phyloP scores from a whole-genome alignment of 1,140 invertebrate species.

The Hylaeus anthracinus region DNA sequence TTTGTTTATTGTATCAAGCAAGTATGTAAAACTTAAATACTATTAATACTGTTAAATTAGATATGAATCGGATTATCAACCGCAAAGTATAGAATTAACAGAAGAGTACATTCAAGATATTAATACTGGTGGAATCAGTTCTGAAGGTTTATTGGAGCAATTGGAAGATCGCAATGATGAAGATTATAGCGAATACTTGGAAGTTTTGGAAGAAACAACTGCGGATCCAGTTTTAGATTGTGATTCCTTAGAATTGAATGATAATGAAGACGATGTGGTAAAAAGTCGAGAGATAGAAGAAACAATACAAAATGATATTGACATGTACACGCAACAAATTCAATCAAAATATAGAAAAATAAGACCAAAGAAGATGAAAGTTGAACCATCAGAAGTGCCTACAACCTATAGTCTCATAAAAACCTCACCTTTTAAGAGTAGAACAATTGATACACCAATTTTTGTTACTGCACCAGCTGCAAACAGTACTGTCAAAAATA shows the following conservation, averaged over 20 bases:
- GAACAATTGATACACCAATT: conserved; percentile 13
- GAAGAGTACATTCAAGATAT: conserved; percentile 77
- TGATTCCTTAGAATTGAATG: conserved; percentile 51
- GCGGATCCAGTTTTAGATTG: conserved; percentile 58
- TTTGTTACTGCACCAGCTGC: conserved; percentile 12
- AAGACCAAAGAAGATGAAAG: conserved; percentile 66
- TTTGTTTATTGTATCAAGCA: background rate
- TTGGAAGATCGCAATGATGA: conserved; percentile 76
- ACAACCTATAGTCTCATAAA: conserved; percentile 35
- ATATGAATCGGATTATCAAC: conserved; percentile 73
- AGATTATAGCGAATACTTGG: conserved; percentile 77
- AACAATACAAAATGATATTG: conserved; percentile 50
- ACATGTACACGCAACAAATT: conserved; percentile 69
- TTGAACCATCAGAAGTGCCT: background rate
- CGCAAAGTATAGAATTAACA: conserved; percentile 72
- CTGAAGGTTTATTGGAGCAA: conserved; percentile 75
- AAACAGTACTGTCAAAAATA: conserved; percentile 20
- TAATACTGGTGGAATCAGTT: conserved; percentile 67
- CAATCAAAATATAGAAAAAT: conserved; percentile 76
- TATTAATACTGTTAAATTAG: conserved; percentile 52
- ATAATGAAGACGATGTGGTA: conserved; percentile 12
- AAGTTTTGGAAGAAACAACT: conserved; percentile 69
- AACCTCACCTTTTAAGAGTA: conserved; percentile 15
- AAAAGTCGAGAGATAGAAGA: conserved; percentile 13
- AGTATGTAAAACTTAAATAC: background rate